Evolutionary conservation across 2,113 vertebrate genomes (phyloP).

Genomic region (Corythornis madagascariensis): DNA sequence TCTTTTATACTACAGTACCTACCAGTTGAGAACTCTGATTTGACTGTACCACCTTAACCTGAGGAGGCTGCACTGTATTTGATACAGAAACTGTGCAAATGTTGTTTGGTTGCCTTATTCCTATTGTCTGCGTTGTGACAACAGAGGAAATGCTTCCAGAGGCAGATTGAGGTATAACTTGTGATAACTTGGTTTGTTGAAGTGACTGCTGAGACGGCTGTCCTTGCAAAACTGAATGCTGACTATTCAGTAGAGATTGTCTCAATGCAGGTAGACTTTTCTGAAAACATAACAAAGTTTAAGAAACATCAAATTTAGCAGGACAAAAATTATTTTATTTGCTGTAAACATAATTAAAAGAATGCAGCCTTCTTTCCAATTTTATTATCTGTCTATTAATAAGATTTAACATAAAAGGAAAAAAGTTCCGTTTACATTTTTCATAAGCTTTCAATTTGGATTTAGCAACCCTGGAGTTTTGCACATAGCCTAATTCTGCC

Average conservation of each 20-base stretch:
- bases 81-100: conserved; percentile 76
- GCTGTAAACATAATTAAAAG: background rate
- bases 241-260: conserved; percentile 85
- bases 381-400: background rate
- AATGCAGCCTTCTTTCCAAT: background rate
- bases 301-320: background rate
- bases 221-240: conserved; percentile 75
- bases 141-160: conserved; percentile 72
- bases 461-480: background rate
- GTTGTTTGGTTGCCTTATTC: conserved; percentile 82
- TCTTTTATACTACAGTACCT: conserved; percentile 58
- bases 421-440: background rate
- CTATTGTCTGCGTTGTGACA: conserved; percentile 76
- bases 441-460: background rate
- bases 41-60: conserved; percentile 71
- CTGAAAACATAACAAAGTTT: conserved; percentile 69
- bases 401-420: background rate
- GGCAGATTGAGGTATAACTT: conserved; percentile 67
- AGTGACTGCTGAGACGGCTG: conserved; percentile 71
- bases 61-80: conserved; percentile 62
- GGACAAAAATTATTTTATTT: background rate
- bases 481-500: background rate
- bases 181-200: conserved; percentile 76
- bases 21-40: conserved; percentile 82
- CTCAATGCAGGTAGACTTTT: conserved; percentile 89